Conservation (phyloP, 2,888 invertebrate species). For the Scrobipalpa costella region DNA sequence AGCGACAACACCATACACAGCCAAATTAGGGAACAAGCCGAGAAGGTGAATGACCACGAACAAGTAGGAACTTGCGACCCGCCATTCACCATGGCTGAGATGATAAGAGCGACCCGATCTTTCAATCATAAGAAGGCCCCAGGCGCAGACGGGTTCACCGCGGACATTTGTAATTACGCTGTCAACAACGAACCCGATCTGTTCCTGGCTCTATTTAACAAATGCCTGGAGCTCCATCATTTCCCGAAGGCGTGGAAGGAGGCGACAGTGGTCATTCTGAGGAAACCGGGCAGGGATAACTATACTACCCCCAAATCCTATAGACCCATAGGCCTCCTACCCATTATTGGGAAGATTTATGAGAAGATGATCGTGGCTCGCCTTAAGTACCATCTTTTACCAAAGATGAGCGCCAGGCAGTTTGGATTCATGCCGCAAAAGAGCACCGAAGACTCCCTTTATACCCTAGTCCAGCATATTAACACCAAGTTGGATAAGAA, state of each 20-base stretch:
- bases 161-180: not conserved
- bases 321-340: conserved; percentile 5
- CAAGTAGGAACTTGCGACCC: conserved; percentile 12
- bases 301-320: conserved; percentile 8
- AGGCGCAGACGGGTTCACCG: conserved; percentile 6
- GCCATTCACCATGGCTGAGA: not conserved
- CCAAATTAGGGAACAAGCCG: not conserved
- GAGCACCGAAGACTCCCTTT: no score
- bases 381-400: not conserved
- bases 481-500: not conserved
- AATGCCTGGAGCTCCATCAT: not conserved
- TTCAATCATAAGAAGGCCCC: conserved; percentile 20
- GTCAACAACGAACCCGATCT: not conserved
- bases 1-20: not conserved
- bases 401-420: conserved; percentile 7
- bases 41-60: not conserved
- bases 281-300: not conserved
- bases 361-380: conserved; percentile 7
- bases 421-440: not conserved
- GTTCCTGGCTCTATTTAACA: not conserved
- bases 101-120: not conserved
- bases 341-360: conserved; percentile 5
- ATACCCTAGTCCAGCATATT: conserved; percentile 24
- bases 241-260: not conserved
- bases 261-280: conserved; percentile 1